phyloP scores from a whole-genome alignment of 2,797 vertebrate genomes.

The Phoebastria nigripes region DNA sequence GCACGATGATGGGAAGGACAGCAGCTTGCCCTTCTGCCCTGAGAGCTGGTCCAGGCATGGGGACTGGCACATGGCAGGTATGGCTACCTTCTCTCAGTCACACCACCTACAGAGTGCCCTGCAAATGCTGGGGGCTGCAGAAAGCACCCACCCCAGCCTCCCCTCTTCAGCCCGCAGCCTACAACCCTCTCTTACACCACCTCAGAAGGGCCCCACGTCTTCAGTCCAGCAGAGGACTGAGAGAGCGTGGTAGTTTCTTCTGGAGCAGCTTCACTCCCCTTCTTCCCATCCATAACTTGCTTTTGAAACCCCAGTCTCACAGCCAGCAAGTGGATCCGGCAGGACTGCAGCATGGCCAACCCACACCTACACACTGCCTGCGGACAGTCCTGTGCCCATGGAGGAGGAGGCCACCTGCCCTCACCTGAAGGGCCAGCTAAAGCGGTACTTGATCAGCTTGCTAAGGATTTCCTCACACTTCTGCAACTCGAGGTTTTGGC shows the following conservation, averaged over 20 bases:
- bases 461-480: conserved; percentile 93
- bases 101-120: background rate
- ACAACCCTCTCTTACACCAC: background rate
- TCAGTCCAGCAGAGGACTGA: background rate
- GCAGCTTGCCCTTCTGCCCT: background rate
- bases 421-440: conserved; percentile 98
- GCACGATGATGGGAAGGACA: rapidly evolving
- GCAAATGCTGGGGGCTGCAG: background rate
- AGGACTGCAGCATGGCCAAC: background rate
- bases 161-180: background rate
- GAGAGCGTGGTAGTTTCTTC: background rate
- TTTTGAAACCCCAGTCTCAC: background rate
- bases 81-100: background rate
- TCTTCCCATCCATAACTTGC: background rate
- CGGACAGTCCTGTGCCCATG: rapidly evolving
- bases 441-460: conserved; percentile 91
- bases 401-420: background rate
- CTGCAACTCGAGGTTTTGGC: conserved; percentile 87
- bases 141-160: background rate
- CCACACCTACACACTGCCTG: background rate
- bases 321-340: background rate
- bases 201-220: background rate
- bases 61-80: rapidly evolving
- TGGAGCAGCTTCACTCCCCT: background rate
- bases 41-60: background rate